phyloP scores from a whole-genome alignment of 2,113 vertebrate species.

The Ptyas mucosa region DNA sequence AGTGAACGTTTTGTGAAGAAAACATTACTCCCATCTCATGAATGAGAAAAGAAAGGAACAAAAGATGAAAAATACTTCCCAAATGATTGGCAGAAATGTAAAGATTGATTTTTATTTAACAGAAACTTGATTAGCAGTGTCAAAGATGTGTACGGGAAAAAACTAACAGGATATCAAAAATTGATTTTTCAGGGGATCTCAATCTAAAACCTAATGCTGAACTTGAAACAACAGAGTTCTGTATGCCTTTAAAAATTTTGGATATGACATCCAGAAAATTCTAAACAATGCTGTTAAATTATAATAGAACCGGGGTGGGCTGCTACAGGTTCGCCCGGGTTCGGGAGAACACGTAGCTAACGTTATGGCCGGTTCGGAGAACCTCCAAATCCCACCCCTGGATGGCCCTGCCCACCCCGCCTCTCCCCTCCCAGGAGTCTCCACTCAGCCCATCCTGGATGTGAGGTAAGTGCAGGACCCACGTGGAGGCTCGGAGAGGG shows the following conservation, averaged over 20 bases:
- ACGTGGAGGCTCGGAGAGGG: too few relatives aligned
- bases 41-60: not conserved
- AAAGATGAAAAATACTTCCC: not conserved
- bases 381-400: too few relatives aligned
- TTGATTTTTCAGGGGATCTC: not conserved
- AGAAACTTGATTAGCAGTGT: not conserved
- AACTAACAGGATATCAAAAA: not conserved
- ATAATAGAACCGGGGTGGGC: not conserved
- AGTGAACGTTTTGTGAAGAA: slow-evolving; percentile 12
- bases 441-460: too few relatives aligned
- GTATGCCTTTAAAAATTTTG: not conserved
- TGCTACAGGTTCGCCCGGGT: too few relatives aligned
- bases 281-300: not conserved
- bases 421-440: too few relatives aligned
- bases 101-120: not conserved
- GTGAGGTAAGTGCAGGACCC: too few relatives aligned
- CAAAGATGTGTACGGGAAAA: not conserved
- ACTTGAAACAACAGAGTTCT: not conserved
- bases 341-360: too few relatives aligned
- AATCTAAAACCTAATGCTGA: not conserved
- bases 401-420: too few relatives aligned
- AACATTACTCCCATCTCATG: slow-evolving; percentile 17
- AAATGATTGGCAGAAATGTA: rapidly evolving
- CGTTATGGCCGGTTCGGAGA: too few relatives aligned
- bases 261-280: not conserved